phyloP scores from a whole-genome alignment of 2,888 invertebrate species.

The Drosophila tanythrix region DNA sequence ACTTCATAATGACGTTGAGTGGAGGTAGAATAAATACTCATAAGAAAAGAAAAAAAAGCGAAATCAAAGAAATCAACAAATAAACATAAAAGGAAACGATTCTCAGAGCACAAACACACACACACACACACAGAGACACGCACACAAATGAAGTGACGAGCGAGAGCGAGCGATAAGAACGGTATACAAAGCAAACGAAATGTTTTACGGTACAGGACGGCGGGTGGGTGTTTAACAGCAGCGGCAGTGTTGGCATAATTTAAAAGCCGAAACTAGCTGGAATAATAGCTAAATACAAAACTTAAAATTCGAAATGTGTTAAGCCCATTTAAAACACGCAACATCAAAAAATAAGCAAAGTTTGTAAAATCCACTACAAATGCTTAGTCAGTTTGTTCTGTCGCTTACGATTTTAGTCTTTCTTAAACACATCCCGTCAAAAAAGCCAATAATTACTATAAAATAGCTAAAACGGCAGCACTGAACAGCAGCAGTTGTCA shows the following conservation, averaged over 20 bases:
- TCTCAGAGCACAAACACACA: slow-evolving; percentile 54
- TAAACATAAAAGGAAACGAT: slow-evolving; percentile 74
- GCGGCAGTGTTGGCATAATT: slow-evolving; percentile 14
- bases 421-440: neutral
- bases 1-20: slow-evolving; percentile 64
- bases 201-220: slow-evolving; percentile 19
- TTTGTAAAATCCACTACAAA: neutral
- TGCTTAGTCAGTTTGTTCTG: neutral
- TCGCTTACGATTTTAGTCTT: neutral
- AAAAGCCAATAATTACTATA: neutral
- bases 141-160: slow-evolving; percentile 33
- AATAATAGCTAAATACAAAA: neutral
- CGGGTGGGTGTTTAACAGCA: slow-evolving; percentile 18
- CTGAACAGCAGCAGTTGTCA: slow-evolving; percentile 1
- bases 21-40: slow-evolving; percentile 49
- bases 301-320: neutral
- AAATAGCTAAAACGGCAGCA: neutral
- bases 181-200: slow-evolving; percentile 42
- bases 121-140: slow-evolving; percentile 29
- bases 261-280: neutral
- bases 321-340: neutral
- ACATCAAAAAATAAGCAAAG: neutral
- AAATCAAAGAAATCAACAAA: slow-evolving; percentile 78
- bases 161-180: slow-evolving; percentile 55
- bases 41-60: slow-evolving; percentile 52